These are phyloP conservation scores for Paguma larvata DNA, from an alignment of 2,797 vertebrate species.

Conservation along the genomic window DNA sequence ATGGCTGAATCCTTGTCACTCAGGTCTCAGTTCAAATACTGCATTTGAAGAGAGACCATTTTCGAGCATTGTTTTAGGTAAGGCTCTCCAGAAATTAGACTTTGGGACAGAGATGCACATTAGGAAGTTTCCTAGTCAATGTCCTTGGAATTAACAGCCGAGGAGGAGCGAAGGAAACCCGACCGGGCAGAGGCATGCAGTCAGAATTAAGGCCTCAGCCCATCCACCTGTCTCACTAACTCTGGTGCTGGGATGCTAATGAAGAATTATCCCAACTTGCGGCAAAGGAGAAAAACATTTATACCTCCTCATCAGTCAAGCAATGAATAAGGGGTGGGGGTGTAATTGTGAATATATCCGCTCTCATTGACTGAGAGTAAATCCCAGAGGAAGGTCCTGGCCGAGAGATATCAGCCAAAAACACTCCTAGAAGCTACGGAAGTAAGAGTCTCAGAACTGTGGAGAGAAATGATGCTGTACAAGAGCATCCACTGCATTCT, in stretches of 20 bases:
- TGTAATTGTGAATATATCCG: neutral
- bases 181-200: neutral
- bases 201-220: neutral
- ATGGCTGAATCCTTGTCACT: neutral
- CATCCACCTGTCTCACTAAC: neutral
- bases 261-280: neutral
- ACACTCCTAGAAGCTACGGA: neutral
- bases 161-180: neutral
- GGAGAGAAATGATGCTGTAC: neutral
- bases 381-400: neutral
- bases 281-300: neutral
- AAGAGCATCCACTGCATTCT: neutral
- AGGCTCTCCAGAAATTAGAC: neutral
- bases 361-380: neutral
- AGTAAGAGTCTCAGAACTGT: neutral
- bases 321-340: neutral
- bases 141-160: neutral
- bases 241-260: neutral
- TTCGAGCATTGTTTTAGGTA: neutral
- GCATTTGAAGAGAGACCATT: neutral
- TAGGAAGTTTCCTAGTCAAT: neutral
- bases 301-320: neutral
- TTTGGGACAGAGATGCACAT: neutral
- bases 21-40: neutral
- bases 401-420: neutral